These are phyloP conservation scores for Nephrotoma appendiculata DNA, from an alignment of 2,888 invertebrate genomes.

Conservation along the genomic window DNA sequence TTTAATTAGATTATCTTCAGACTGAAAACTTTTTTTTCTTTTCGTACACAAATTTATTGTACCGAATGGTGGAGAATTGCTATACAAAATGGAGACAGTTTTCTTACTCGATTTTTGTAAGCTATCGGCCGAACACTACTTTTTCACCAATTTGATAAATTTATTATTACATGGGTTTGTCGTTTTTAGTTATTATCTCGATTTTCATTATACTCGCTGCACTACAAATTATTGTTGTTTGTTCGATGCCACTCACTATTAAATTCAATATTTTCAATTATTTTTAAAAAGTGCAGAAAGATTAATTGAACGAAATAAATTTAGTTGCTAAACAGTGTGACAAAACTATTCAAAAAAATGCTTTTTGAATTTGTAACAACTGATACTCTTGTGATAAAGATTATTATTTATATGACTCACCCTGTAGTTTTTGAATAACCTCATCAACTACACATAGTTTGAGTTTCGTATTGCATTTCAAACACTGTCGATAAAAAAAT, in stretches of 20 bases:
- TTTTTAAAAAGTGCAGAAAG: neutral
- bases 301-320: neutral
- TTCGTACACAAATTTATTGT: neutral
- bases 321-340: neutral
- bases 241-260: neutral
- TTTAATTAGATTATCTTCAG: neutral
- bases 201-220: neutral
- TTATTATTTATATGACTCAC: too few relatives aligned
- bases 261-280: neutral
- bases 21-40: neutral
- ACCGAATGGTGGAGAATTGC: neutral
- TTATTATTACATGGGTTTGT: neutral
- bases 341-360: too few relatives aligned
- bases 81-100: too few relatives aligned
- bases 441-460: neutral
- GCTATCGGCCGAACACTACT: neutral
- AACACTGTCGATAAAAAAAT: neutral
- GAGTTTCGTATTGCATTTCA: neutral
- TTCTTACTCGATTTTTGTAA: neutral
- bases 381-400: too few relatives aligned
- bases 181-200: neutral
- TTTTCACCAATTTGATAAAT: neutral
- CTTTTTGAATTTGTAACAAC: too few relatives aligned
- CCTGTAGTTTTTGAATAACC: neutral
- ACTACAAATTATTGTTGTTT: too few relatives aligned